These are phyloP conservation scores for Arctocebus calabarensis DNA, from an alignment of 2,797 vertebrate species.

Conservation along the genomic window DNA sequence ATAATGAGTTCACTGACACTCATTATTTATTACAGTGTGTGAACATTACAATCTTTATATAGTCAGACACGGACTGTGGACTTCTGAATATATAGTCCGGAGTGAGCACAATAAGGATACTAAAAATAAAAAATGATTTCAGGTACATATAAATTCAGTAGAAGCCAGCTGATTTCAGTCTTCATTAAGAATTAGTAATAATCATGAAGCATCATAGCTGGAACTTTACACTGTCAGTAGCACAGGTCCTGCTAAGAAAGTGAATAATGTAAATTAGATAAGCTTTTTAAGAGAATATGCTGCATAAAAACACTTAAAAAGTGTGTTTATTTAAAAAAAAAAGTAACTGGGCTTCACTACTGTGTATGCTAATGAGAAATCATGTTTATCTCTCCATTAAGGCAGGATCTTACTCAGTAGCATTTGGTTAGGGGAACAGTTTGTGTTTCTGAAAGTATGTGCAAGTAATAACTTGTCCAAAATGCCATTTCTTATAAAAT, in stretches of 20 bases:
- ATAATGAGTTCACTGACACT: conserved; percentile 71
- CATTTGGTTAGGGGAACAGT: not conserved
- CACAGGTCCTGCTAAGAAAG: not conserved
- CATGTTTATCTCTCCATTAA: not conserved
- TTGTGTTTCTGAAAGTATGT: not conserved
- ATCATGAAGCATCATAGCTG: not conserved
- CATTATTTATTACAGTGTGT: conserved; percentile 56
- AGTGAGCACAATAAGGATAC: not conserved
- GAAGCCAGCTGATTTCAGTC: not conserved
- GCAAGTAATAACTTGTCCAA: not conserved
- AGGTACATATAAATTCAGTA: not conserved
- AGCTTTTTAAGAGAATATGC: not conserved
- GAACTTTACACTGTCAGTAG: not conserved
- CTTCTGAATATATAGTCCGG: not conserved
- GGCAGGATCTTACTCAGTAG: conserved; percentile 9
- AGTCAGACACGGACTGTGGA: not conserved
- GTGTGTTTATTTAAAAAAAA: not conserved
- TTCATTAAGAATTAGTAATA: conserved; percentile 16
- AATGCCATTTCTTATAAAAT: not conserved
- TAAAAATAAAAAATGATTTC: conserved; percentile 23
- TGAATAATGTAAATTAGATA: not conserved
- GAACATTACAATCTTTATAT: conserved; percentile 30
- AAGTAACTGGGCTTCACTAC: not conserved
- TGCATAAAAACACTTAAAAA: conserved; percentile 17
- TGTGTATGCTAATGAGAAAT: not conserved